Conservation (phyloP, 1,140 invertebrate genomes). For the Sarcophaga bullata region DNA sequence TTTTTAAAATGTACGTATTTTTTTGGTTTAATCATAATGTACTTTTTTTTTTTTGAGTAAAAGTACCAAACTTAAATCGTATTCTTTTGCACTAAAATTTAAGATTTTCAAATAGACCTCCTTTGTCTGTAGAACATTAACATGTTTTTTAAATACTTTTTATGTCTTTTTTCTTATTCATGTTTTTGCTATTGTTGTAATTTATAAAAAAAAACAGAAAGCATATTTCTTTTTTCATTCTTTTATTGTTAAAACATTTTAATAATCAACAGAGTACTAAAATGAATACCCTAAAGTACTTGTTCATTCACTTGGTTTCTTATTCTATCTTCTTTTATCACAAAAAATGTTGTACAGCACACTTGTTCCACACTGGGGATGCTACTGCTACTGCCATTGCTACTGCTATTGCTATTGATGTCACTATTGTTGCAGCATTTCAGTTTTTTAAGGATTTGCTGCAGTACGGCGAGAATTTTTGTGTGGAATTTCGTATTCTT, state of each 20-base stretch:
- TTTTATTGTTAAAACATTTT: not conserved
- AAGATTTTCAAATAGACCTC: too few species aligned
- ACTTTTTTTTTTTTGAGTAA: too few species aligned
- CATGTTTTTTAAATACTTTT: too few species aligned
- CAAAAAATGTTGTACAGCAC: not conserved
- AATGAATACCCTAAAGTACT: conserved; percentile 9
- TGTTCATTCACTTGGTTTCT: conserved; percentile 4
- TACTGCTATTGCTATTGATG: not conserved
- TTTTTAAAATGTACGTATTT: too few species aligned
- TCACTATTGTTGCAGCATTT: too few species aligned
- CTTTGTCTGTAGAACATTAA: too few species aligned
- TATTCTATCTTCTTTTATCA: not conserved
- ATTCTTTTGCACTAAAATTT: too few species aligned
- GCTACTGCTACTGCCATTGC: not conserved
- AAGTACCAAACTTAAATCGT: too few species aligned
- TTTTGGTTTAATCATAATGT: too few species aligned
- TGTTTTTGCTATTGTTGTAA: not conserved
- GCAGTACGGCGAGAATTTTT: not conserved
- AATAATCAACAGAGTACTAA: not conserved
- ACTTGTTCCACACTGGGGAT: not conserved
- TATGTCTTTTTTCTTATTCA: not conserved
- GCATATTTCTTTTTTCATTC: not conserved
- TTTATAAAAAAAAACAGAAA: not conserved
- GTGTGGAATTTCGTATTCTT: not conserved
- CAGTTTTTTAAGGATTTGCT: not conserved